These are phyloP conservation scores for Oreotrochilus melanogaster DNA, from an alignment of 2,113 vertebrate genomes.

Conservation along the genomic window DNA sequence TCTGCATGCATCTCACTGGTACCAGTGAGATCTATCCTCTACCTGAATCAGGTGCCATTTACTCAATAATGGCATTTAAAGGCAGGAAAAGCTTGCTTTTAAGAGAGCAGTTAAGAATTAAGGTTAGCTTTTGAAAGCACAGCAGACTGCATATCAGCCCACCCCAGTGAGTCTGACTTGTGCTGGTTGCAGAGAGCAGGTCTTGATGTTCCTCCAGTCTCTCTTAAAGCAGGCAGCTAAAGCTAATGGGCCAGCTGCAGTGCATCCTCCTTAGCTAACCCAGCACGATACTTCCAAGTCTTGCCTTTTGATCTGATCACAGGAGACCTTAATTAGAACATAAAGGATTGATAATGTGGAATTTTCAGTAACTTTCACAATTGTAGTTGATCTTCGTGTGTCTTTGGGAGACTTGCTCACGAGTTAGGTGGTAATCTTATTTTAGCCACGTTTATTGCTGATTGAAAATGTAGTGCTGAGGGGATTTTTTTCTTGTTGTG, in stretches of 20 bases:
- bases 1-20: neutral
- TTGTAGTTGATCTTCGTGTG: neutral
- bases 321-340: constrained; percentile 41
- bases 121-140: neutral
- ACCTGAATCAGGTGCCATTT: neutral
- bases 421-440: neutral
- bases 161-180: neutral
- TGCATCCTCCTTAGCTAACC: neutral
- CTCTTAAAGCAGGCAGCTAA: constrained; percentile 20
- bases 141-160: neutral
- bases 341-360: constrained; percentile 17
- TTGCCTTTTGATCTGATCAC: constrained; percentile 54
- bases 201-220: constrained; percentile 5
- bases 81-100: neutral
- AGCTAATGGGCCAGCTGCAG: constrained; percentile 1
- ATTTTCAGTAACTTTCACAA: neutral
- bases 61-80: neutral
- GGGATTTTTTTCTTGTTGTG: neutral
- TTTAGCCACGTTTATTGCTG: neutral
- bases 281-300: neutral
- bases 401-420: neutral
- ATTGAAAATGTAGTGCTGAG: neutral
- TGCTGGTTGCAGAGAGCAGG: neutral
- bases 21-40: neutral
- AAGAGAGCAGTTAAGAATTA: constrained; percentile 14